Base-by-base conservation (phyloP, 2,888 invertebrate genomes). In the Cerastoderma edule region DNA sequence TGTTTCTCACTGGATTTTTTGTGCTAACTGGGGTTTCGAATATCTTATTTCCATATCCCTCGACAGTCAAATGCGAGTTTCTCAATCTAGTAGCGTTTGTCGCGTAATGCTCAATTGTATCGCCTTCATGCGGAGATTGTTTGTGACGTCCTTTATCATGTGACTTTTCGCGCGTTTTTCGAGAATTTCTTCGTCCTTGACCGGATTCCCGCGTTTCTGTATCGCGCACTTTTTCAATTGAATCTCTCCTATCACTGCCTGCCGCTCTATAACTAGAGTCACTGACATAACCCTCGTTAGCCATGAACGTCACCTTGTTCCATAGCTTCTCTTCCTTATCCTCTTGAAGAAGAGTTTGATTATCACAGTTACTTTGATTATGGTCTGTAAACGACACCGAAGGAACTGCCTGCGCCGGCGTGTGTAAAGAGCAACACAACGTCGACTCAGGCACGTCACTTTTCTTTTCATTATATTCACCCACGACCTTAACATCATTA, bases 221-320 rank as follows among this genome's bases (percentile, higher is more conserved):
- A n/a, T n/a, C n/a, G n/a, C n/a, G n/a, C n/a, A n/a, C 19, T 1
- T 50, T 50, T 22, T 5, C 24, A n/a, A 1, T 50, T 50, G 50
- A 2, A 24, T 50, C 22, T 13, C 1, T 50, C 22, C 22, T 22
- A 50, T 50, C 50, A 50, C 16, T 50, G 50, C 8, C 24, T 50
- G 50, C 22, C 24, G 24, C 27, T 39, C 60, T 35, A 35, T 19
- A n/a, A 24, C 60, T 60, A 27, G 60, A 60, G 22, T 60, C 60
- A 35, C 60, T 60, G 1, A 39, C 10, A 60, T 60, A 60, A 19
- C 60, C 60, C 8, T 60, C 60, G 27, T 60, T 60, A n/a, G 60
- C 60, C 60, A 60, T 60, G 27, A 60, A 60, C 2, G 60, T 60
- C 19, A 60, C 39, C 24, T 30, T 60, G n/a, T 60, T 35, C 60